Percentiles rank a stretch among this genome's conserved stretches.
These are phyloP conservation scores for Myiothlypis chrysogaster DNA, from an alignment of 2,797 vertebrate species.

Conservation along the genomic window DNA sequence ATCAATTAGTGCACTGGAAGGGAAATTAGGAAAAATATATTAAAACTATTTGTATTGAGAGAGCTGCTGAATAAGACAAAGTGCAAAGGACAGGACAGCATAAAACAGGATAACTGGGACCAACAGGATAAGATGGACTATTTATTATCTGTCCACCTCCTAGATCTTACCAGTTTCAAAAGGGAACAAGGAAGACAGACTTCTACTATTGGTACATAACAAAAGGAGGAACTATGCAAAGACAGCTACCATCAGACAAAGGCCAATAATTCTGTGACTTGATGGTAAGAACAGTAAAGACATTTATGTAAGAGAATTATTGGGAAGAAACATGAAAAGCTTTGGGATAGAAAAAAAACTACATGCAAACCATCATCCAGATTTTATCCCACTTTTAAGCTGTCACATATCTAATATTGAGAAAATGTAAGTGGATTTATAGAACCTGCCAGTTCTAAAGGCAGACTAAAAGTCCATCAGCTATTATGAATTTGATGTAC, in stretches of 20 bases:
- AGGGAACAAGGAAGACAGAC: background rate
- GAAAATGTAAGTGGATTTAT: background rate
- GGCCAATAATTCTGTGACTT: background rate
- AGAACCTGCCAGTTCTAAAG: background rate
- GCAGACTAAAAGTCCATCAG: background rate
- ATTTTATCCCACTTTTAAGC: background rate
- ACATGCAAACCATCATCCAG: background rate
- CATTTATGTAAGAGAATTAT: background rate
- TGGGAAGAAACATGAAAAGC: background rate
- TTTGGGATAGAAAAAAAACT: background rate
- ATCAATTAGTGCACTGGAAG: background rate
- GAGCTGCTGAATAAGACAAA: background rate
- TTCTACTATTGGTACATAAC: background rate
- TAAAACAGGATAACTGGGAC: background rate
- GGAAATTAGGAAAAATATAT: background rate
- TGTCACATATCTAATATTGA: background rate
- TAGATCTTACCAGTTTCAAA: background rate
- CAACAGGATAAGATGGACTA: background rate
- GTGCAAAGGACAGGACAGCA: slow-evolving; percentile 6
- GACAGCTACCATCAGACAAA: slow-evolving; percentile 2
- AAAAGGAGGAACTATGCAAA: background rate
- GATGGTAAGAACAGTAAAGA: background rate
- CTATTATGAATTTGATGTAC: background rate
- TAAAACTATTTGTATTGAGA: background rate
- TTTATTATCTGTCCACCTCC: background rate